Percentiles rank a stretch among this genome's conserved stretches.
These are phyloP conservation scores for Bruchidius siliquastri DNA, from an alignment of 2,888 invertebrate genomes.

Conservation along the genomic window DNA sequence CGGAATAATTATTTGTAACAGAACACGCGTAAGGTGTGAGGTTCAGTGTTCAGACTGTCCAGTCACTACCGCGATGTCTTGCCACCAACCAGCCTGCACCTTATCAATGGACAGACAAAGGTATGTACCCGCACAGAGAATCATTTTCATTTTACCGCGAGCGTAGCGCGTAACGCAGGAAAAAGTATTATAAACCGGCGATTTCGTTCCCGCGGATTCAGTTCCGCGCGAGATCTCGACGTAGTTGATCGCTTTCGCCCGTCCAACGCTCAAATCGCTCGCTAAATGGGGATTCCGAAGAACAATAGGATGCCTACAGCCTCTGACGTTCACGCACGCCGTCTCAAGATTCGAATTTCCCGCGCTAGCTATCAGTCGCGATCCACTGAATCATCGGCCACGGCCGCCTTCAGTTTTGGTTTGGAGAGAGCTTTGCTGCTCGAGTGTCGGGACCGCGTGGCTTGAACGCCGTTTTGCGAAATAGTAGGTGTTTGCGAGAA, in stretches of 20 bases:
- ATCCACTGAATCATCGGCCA: conserved; percentile 7
- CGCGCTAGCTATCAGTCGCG: conserved; percentile 14
- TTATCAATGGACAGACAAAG: conserved; percentile 6
- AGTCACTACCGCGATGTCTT: neutral
- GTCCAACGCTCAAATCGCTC: conserved; percentile 3
- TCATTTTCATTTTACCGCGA: conserved; percentile 3
- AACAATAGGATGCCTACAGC: conserved; percentile 8
- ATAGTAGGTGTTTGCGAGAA: neutral
- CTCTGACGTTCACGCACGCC: conserved; percentile 10
- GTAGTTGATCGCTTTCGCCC: neutral
- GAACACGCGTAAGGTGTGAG: neutral
- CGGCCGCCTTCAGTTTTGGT: conserved; percentile 10
- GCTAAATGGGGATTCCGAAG: conserved; percentile 7
- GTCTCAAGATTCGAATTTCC: conserved; percentile 23
- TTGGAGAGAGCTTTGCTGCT: conserved; percentile 10
- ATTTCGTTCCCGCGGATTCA: conserved; percentile 4
- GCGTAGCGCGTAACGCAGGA: conserved; percentile 7
- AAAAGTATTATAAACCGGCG: conserved; percentile 12
- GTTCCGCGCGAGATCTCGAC: conserved; percentile 10
- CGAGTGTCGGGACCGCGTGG: conserved; percentile 16
- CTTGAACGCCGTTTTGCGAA: conserved; percentile 1
- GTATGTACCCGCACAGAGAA: conserved; percentile 2
- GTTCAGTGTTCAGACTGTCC: neutral
- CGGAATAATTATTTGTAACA: neutral
- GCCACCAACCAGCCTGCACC: neutral